A percentile compares a stretch with the other conserved stretches of the same genome.
phyloP scores from a whole-genome alignment of 2,888 invertebrate genomes.

The Limnephilus auricula region DNA sequence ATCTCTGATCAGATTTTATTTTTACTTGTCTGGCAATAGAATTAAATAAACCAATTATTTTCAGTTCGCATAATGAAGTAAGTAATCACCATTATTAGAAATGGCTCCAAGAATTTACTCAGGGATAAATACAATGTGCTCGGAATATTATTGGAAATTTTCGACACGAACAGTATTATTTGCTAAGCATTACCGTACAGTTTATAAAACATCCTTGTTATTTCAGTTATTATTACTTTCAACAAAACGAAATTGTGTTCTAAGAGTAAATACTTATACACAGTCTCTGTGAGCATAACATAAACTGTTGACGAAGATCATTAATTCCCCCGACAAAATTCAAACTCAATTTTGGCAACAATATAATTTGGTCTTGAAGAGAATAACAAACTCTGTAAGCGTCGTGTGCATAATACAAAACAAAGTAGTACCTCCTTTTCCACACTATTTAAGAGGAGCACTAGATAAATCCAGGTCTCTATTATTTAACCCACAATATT shows the following conservation, averaged over 20 bases:
- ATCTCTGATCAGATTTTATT: not conserved
- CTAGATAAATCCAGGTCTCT: not conserved
- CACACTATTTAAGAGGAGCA: not conserved
- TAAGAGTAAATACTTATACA: not conserved
- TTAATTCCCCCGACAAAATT: not conserved
- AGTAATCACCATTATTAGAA: not conserved
- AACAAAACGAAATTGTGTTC: not conserved
- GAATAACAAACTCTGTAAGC: no score
- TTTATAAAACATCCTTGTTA: not conserved
- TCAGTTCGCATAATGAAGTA: no score
- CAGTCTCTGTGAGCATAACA: not conserved
- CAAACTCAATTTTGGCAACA: not conserved
- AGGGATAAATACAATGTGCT: not conserved
- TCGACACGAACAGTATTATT: not conserved
- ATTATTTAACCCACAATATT: not conserved
- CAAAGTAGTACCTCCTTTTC: no score
- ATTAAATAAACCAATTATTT: no score
- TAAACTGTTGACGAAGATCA: slow-evolving; percentile 17
- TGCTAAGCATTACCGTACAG: not conserved
- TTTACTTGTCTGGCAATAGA: no score
- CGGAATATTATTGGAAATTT: not conserved
- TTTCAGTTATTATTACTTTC: slow-evolving; percentile 22
- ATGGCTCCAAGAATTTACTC: not conserved
- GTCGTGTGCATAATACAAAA: no score
- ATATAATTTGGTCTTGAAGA: not conserved